Percentiles rank a stretch among this genome's conserved stretches.
Evolutionary conservation across 2,888 invertebrate genomes (phyloP).

Genomic region (Oscheius onirici): DNA sequence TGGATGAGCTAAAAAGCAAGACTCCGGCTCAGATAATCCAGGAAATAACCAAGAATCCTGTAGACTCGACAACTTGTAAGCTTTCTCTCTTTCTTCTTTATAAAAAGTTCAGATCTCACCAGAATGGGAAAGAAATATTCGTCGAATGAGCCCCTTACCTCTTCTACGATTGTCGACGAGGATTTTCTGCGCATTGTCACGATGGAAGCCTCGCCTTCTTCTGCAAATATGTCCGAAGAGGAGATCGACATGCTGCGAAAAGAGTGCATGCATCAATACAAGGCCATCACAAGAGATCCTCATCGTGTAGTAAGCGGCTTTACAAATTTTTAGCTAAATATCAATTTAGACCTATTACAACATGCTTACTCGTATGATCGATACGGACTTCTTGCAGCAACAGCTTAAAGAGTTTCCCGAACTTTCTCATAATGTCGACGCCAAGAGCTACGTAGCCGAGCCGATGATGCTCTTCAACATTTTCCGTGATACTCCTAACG

Average conservation of each 20-base stretch:
- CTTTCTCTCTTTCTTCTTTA: neutral
- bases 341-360: neutral
- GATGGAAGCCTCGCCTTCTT: neutral
- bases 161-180: slow-evolving; percentile 2
- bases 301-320: neutral
- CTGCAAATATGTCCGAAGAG: neutral
- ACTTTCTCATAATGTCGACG: neutral
- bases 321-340: neutral
- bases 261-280: neutral
- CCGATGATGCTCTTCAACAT: slow-evolving; percentile 12
- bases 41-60: neutral
- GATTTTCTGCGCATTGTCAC: slow-evolving; percentile 26
- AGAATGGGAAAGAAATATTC: slow-evolving; percentile 4
- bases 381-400: slow-evolving; percentile 6
- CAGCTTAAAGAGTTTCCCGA: slow-evolving; percentile 7
- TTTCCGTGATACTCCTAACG: neutral
- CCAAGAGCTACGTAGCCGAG: slow-evolving; percentile 9
- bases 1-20: slow-evolving; percentile 10
- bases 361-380: neutral
- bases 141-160: neutral
- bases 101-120: slow-evolving; percentile 24
- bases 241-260: slow-evolving; percentile 8
- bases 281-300: neutral
- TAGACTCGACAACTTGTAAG: neutral
- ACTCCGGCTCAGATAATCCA: slow-evolving; percentile 12